phyloP scores from a whole-genome alignment of 1,140 invertebrate genomes.

The Sycophaga agraensis region DNA sequence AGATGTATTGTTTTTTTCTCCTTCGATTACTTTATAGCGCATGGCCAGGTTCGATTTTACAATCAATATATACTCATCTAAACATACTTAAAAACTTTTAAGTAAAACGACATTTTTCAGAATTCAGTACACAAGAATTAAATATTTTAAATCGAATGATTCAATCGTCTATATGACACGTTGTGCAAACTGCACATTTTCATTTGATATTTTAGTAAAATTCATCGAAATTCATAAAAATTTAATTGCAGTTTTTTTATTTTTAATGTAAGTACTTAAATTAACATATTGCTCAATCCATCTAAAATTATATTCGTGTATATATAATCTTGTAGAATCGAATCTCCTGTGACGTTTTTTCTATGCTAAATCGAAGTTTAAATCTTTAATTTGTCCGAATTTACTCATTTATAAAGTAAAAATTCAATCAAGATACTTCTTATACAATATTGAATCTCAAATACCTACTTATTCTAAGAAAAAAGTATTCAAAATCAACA shows the following conservation, averaged over 20 bases:
- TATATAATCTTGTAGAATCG: slow-evolving; percentile 20
- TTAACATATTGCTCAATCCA: neutral
- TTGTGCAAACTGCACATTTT: no score
- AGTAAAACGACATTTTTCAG: no score
- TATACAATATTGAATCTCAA: slow-evolving; percentile 7
- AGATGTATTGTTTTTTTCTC: neutral
- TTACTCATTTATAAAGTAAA: slow-evolving; percentile 33
- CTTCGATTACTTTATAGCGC: slow-evolving; percentile 17
- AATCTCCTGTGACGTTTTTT: neutral
- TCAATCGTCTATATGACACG: no score
- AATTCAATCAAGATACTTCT: slow-evolving; percentile 28
- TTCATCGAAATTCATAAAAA: no score
- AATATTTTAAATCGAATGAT: no score
- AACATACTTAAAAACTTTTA: no score
- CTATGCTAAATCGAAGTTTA: neutral
- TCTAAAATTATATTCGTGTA: slow-evolving; percentile 1
- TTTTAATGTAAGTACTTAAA: neutral
- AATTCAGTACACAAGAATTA: no score
- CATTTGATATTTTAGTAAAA: no score
- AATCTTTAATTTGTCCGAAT: slow-evolving; percentile 16
- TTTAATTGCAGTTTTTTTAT: neutral
- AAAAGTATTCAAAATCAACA: neutral
- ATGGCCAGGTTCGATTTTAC: slow-evolving; percentile 16
- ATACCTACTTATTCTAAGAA: slow-evolving; percentile 13
- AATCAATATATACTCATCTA: neutral